These are phyloP conservation scores for Otis tarda DNA, from an alignment of 2,113 vertebrate species.

Conservation along the genomic window DNA sequence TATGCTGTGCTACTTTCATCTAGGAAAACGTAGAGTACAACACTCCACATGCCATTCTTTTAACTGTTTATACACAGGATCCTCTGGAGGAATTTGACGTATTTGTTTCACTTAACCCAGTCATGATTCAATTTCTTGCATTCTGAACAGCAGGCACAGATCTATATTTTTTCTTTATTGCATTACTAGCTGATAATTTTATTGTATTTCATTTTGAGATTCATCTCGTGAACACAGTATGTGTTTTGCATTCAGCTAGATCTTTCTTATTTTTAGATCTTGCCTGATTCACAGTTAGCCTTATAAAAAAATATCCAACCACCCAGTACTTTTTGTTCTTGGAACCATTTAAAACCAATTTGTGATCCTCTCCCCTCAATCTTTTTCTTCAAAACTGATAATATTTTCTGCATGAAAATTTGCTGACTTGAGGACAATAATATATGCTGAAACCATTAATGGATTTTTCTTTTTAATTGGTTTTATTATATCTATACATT, in stretches of 20 bases:
- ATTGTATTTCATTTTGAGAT: slow-evolving; percentile 69
- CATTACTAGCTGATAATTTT: slow-evolving; percentile 72
- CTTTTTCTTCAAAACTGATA: slow-evolving; percentile 6
- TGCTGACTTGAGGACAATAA: slow-evolving; percentile 39
- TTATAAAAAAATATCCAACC: not conserved
- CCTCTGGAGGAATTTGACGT: slow-evolving; percentile 18
- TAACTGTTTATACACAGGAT: slow-evolving; percentile 21
- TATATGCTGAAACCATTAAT: not conserved
- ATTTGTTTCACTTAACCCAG: slow-evolving; percentile 56
- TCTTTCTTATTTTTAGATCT: slow-evolving; percentile 42
- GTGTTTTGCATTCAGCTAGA: slow-evolving; percentile 29
- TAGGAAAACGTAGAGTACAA: not conserved
- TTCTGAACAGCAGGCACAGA: slow-evolving; percentile 55
- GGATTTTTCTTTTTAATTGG: not conserved
- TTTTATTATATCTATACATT: not conserved
- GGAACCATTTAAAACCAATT: slow-evolving; percentile 33
- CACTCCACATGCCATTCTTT: not conserved
- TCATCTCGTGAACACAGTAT: slow-evolving; percentile 52
- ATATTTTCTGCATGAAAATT: slow-evolving; percentile 16
- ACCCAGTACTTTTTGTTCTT: slow-evolving; percentile 21
- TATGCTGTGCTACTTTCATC: not conserved
- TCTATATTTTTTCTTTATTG: slow-evolving; percentile 68
- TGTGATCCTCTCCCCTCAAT: slow-evolving; percentile 6
- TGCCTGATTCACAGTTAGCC: not conserved
- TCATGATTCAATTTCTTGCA: slow-evolving; percentile 67